Percentiles rank a stretch among this genome's conserved stretches.
These are phyloP conservation scores for Heterodera schachtii DNA, from an alignment of 1,140 invertebrate genomes.

Conservation along the genomic window DNA sequence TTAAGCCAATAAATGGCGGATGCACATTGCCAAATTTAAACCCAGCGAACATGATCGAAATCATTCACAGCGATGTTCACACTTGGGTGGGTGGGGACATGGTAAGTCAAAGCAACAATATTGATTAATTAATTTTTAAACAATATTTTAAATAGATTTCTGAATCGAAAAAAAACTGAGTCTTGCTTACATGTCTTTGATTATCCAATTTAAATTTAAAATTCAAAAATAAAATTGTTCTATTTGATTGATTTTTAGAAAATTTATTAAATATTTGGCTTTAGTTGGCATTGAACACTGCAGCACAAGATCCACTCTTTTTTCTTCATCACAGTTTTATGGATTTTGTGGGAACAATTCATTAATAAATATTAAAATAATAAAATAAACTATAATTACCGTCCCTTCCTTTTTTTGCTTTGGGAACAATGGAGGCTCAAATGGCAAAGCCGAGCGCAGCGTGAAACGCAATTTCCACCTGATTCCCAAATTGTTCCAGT, in stretches of 20 bases:
- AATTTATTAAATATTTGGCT: no score
- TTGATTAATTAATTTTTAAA: no score
- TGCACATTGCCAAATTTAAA: neutral
- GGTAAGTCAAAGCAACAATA: constrained; percentile 28
- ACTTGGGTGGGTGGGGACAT: constrained; percentile 61
- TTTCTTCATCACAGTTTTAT: constrained; percentile 63
- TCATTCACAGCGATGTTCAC: constrained; percentile 5
- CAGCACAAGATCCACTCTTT: constrained; percentile 49
- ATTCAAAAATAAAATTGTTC: no score
- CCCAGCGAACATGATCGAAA: neutral
- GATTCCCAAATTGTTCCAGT: constrained; percentile 30
- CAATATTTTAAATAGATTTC: no score
- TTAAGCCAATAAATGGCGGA: neutral
- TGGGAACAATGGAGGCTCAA: constrained; percentile 40
- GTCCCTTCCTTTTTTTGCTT: constrained; percentile 16
- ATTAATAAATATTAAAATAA: constrained; percentile 5
- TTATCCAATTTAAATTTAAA: no score
- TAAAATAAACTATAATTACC: neutral
- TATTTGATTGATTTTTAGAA: no score
- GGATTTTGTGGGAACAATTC: constrained; percentile 61
- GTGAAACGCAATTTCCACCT: constrained; percentile 48
- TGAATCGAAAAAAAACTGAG: no score
- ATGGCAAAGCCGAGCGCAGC: constrained; percentile 35
- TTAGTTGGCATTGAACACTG: neutral
- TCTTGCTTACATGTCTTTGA: no score